A percentile compares a stretch with the other conserved stretches of the same genome.
These are phyloP conservation scores for Euzophera pinguis DNA, from an alignment of 2,888 invertebrate genomes.

Conservation along the genomic window DNA sequence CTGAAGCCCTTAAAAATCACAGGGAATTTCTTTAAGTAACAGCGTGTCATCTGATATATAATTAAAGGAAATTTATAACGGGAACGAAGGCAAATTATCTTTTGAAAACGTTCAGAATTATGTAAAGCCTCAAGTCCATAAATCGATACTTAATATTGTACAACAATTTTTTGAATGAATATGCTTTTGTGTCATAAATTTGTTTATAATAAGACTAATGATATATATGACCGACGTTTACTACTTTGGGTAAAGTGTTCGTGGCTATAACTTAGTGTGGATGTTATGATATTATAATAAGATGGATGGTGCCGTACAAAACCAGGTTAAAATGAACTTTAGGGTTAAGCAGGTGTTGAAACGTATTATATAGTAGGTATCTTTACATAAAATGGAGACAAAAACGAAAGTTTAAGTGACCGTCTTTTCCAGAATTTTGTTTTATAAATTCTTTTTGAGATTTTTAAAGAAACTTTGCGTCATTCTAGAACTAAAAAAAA, in stretches of 20 bases:
- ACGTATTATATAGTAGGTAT: too few relatives aligned
- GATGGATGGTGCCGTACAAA: too few relatives aligned
- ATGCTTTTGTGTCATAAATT: conserved; percentile 39
- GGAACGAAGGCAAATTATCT: conserved; percentile 41
- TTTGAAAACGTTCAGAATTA: conserved; percentile 44
- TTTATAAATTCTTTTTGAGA: too few relatives aligned
- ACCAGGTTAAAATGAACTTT: too few relatives aligned
- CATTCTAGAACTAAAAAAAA: too few relatives aligned
- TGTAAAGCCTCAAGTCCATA: conserved; percentile 51
- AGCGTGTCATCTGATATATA: conserved; percentile 34
- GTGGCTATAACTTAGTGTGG: not conserved
- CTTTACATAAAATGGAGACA: too few relatives aligned
- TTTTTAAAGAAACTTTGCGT: too few relatives aligned
- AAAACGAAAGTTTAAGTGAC: too few relatives aligned
- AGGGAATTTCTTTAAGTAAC: conserved; percentile 28
- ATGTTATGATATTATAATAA: not conserved
- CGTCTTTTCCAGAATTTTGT: too few relatives aligned
- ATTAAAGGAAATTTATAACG: conserved; percentile 51
- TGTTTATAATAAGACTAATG: conserved; percentile 22
- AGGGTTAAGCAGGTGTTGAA: too few relatives aligned
- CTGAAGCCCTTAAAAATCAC: conserved; percentile 30
- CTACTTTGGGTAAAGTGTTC: not conserved
- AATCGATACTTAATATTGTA: conserved; percentile 51
- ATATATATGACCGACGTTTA: conserved; percentile 24
- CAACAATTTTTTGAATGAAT: conserved; percentile 42